A percentile compares a stretch with the other conserved stretches of the same genome.
phyloP scores from a whole-genome alignment of 2,797 vertebrate species.

The Rhabdomys pumilio region DNA sequence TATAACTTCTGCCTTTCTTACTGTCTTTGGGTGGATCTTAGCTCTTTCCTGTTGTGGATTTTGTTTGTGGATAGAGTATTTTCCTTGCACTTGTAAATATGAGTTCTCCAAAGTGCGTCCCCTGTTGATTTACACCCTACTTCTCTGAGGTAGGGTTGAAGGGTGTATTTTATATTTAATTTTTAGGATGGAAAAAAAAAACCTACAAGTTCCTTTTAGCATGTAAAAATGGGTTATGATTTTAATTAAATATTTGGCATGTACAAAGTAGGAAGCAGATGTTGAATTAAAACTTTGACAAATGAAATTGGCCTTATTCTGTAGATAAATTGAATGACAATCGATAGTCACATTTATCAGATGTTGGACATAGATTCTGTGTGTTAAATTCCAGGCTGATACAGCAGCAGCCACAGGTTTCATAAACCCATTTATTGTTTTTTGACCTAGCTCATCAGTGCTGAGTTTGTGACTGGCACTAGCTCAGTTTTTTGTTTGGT shows the following conservation, averaged over 20 bases:
- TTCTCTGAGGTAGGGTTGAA: constrained; percentile 28
- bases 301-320: constrained; percentile 68
- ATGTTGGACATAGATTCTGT: neutral
- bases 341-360: neutral
- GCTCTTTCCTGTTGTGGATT: neutral
- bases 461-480: constrained; percentile 47
- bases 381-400: neutral
- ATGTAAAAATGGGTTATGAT: constrained; percentile 24
- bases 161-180: neutral
- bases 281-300: constrained; percentile 66
- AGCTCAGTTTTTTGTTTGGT: constrained; percentile 53
- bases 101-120: neutral
- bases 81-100: constrained; percentile 63
- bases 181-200: neutral
- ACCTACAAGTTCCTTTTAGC: constrained; percentile 30
- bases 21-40: neutral
- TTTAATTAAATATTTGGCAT: constrained; percentile 68
- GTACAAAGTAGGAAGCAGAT: neutral
- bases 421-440: constrained; percentile 17
- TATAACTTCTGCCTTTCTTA: neutral
- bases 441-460: constrained; percentile 44
- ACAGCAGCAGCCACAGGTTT: neutral
- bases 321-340: constrained; percentile 67
- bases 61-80: neutral
- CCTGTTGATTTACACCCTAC: neutral